Base-by-base conservation (phyloP, 1,140 invertebrate genomes). In the Drosophila saltans region DNA sequence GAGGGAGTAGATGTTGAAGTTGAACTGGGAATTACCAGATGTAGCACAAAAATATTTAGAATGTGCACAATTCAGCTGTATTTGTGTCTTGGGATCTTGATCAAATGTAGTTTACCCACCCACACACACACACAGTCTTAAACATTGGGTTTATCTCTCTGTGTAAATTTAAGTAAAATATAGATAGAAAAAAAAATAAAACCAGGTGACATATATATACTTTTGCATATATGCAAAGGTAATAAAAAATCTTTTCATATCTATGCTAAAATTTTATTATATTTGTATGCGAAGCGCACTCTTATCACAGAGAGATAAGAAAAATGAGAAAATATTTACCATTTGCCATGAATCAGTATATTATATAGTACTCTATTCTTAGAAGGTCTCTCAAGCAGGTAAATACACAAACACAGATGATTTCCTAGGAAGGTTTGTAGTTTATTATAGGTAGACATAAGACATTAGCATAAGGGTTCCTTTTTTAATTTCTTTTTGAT, bases 131-230 rank as follows among this genome's bases (percentile, higher is more conserved):
- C 16, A 55, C 55, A 30, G 16, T 73, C 68, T 2, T 30, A 2
- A 71, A 41, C 16, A 3, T 11, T 55, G 59, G 24, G 33, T 69
- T 61, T 71, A 72, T 72, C 58, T 26, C 58, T 26, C 21, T 10
- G 4, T 6, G 33, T 36, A 36, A 36, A 36, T 36, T 36, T 36
- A 0, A 36, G 33, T 4, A 1, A 36, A 6, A 36, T 36, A 30
- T 30, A 30, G 2, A 6, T 2, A 45, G 43, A 45, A 7, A 24
- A 2, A 2, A 48, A 48, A 48, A 16, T 21, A 48, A 52, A 52
- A 52, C 21, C 24, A 26, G 45, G 45, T 52, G 57, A 59, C 57
- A 59, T 33, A 59, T 33, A 56, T 56, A 11, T 30, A 11, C 28
- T 56, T 24, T 55, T 28, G 10, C 7, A 30, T 5, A 30, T 24